Conservation (phyloP, 2,797 vertebrate species). For the Graptemys geographica region DNA sequence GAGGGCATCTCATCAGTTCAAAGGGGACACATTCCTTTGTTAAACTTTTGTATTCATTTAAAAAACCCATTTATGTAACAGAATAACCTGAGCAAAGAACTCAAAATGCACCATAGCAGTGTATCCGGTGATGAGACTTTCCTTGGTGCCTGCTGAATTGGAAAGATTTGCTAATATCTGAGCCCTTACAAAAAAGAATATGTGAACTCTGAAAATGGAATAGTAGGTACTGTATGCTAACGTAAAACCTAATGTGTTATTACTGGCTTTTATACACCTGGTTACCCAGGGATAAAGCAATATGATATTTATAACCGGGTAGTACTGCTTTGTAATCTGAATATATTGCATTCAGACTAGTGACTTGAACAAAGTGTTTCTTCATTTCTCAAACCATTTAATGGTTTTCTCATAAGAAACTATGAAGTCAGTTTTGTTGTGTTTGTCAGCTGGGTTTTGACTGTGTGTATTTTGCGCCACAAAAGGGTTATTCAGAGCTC, state of each 20-base stretch:
- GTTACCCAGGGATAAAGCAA: conserved; percentile 23
- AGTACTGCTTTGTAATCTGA: conserved; percentile 72
- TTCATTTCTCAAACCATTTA: conserved; percentile 69
- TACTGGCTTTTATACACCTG: conserved; percentile 69
- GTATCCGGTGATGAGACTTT: not conserved
- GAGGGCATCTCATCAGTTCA: accelerated
- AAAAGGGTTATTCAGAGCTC: conserved; percentile 81
- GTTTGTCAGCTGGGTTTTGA: conserved; percentile 76
- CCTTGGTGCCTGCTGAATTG: accelerated
- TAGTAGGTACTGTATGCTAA: conserved; percentile 4
- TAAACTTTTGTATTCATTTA: not conserved
- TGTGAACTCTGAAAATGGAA: not conserved
- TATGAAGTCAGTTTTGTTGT: conserved; percentile 72
- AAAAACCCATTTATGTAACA: not conserved
- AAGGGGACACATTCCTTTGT: conserved; percentile 26
- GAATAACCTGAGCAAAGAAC: not conserved
- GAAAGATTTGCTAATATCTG: not conserved
- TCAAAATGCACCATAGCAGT: not conserved
- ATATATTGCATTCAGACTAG: conserved; percentile 59
- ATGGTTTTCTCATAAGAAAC: conserved; percentile 74
- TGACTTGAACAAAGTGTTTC: conserved; percentile 75
- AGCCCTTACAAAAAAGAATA: not conserved
- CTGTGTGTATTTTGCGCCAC: conserved; percentile 69
- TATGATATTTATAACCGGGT: conserved; percentile 46
- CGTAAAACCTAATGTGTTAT: conserved; percentile 61